These are phyloP conservation scores for Hoplodrina ambigua DNA, from an alignment of 2,888 invertebrate species.

Conservation along the genomic window DNA sequence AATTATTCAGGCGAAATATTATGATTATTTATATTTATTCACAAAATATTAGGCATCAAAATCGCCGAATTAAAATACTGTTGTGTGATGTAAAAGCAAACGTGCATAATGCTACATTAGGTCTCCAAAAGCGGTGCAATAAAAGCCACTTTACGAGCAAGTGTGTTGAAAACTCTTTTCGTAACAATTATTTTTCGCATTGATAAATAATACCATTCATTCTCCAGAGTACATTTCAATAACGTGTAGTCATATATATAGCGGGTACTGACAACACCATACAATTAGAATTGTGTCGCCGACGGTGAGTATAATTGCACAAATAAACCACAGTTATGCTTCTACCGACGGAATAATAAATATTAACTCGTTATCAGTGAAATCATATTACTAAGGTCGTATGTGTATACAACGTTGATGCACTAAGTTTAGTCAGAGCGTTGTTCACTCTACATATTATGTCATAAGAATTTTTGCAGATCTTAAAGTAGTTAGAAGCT, in stretches of 20 bases:
- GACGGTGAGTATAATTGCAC: slow-evolving; percentile 59
- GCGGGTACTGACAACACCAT: slow-evolving; percentile 39
- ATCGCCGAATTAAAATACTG: no score
- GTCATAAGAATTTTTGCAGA: background rate
- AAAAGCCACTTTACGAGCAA: no score
- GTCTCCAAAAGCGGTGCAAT: no score
- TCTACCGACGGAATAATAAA: slow-evolving; percentile 34
- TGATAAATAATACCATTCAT: slow-evolving; percentile 18
- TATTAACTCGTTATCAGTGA: slow-evolving; percentile 31
- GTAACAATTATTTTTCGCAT: slow-evolving; percentile 17
- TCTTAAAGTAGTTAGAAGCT: background rate
- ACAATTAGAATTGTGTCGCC: slow-evolving; percentile 52
- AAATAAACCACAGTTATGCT: slow-evolving; percentile 57
- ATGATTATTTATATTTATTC: no score
- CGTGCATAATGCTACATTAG: no score
- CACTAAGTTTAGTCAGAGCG: background rate
- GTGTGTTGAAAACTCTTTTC: background rate
- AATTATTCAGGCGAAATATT: no score
- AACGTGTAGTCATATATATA: slow-evolving; percentile 45
- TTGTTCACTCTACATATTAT: background rate
- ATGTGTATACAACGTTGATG: no score
- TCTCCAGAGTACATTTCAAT: slow-evolving; percentile 47
- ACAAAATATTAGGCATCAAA: no score
- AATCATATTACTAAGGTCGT: background rate
- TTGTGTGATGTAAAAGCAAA: no score